Evolutionary conservation across 1,140 invertebrate species (phyloP).

Genomic region (Ostrea edulis): DNA sequence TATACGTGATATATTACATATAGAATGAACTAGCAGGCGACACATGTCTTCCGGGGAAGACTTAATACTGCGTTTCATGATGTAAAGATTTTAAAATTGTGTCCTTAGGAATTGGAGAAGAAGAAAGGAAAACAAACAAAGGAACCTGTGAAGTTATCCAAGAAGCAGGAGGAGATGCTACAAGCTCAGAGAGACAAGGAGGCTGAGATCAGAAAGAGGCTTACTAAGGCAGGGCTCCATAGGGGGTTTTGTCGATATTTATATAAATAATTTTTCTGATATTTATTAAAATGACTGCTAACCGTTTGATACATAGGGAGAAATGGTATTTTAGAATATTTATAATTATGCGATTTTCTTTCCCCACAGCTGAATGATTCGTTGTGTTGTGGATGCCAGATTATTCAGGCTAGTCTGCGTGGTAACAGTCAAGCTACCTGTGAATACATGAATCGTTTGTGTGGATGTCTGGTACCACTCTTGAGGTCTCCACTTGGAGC

Average conservation of each 20-base stretch:
- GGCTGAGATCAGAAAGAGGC: conserved; percentile 85
- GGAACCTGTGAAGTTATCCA: conserved; percentile 86
- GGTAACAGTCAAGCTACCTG: conserved; percentile 85
- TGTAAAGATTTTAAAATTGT: neutral
- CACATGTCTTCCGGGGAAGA: too few species aligned
- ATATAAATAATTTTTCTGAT: neutral
- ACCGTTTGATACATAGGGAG: too few species aligned
- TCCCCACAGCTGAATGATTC: conserved; percentile 83
- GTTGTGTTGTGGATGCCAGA: conserved; percentile 83
- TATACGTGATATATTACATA: too few species aligned
- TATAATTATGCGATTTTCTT: neutral
- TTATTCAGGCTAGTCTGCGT: conserved; percentile 83
- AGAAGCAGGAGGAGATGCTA: conserved; percentile 96
- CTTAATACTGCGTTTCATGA: too few species aligned
- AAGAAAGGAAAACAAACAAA: conserved; percentile 91
- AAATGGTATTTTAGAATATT: neutral
- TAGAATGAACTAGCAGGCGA: too few species aligned
- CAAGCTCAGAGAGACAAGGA: conserved; percentile 94
- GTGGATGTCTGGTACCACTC: conserved; percentile 72
- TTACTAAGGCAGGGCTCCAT: conserved; percentile 82
- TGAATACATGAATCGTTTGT: conserved; percentile 80
- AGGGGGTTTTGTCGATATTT: neutral
- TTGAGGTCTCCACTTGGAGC: conserved; percentile 80
- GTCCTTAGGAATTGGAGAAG: conserved; percentile 83
- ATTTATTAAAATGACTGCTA: too few species aligned